phyloP scores from a whole-genome alignment of 1,140 invertebrate genomes.

The Drosophila willistoni region DNA sequence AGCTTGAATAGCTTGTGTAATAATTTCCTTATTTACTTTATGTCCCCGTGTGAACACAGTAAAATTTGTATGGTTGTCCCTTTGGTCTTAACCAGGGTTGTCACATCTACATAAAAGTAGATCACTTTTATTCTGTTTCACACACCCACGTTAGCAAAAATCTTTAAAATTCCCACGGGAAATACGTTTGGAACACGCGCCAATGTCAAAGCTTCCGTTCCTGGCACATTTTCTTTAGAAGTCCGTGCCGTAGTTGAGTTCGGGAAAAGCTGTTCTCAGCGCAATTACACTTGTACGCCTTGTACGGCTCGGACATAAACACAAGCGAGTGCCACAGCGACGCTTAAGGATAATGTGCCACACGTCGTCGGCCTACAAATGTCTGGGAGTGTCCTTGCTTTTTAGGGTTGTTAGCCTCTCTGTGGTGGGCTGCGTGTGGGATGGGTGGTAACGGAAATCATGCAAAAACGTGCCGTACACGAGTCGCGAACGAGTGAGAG shows the following conservation, averaged over 20 bases:
- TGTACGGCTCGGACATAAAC: constrained; percentile 36
- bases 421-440: neutral
- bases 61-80: neutral
- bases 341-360: constrained; percentile 75
- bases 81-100: neutral
- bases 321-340: constrained; percentile 60
- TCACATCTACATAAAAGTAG: neutral
- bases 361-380: constrained; percentile 56
- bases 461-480: constrained; percentile 74
- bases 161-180: constrained; percentile 64
- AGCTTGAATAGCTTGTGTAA: neutral
- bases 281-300: constrained; percentile 62
- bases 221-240: neutral
- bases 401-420: constrained; percentile 41
- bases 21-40: neutral
- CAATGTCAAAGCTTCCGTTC: constrained; percentile 27
- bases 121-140: constrained; percentile 41
- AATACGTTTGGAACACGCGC: constrained; percentile 49
- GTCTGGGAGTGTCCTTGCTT: constrained; percentile 55
- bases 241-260: neutral
- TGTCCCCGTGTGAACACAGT: neutral
- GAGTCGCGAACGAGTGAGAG: constrained; percentile 54
- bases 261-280: constrained; percentile 58
- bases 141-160: constrained; percentile 60
- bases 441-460: constrained; percentile 63